Evolutionary conservation across 2,888 invertebrate species (phyloP), one percentile per base, ranked within the genome.

Genomic region (Syrphus vitripennis): DNA sequence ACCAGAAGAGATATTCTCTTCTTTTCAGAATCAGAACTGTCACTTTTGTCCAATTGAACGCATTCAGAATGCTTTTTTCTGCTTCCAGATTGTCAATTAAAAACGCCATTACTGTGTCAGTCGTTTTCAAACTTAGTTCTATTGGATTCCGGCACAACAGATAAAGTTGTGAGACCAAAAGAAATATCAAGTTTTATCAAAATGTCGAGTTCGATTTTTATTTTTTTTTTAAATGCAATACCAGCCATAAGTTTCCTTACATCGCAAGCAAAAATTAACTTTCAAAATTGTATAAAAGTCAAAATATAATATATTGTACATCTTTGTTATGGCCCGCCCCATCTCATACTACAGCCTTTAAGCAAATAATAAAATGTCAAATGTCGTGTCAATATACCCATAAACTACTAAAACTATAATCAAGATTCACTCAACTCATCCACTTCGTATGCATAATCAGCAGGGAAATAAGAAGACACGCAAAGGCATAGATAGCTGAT

Each of bases 351-450:
- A 53, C 42, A 74, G 42, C 50, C 40, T 67, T 74, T 59, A 14
- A 69, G 53, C 53, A 80, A 74, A 80, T 53, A 69, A n/a, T 69
- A 40, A 59, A 31, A 72, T 67, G 10, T 6, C 10, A 9, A 12
- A n/a, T 48, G 24, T 48, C 57, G 12, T 59, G 72, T 74, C 65
- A 80, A 80, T 74, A 74, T 50, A 61, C 67, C 40, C 67, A 80
- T 80, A 59, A 48, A 63, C 42, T 63, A 63, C 42, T 63, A 40
- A 16, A 61, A 19, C 12, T 31, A 59, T 21, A 50, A 53, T 63
- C 48, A 69, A 45, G 19, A 53, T 40, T 31, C 19, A 61, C n/a
- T 3, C 4, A 45, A 57, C 57, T 61, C 61, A 55, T 81, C 61
- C 34, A 26, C 14, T 24, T 50, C 26, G 50, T 50, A 50, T 50